Evolutionary conservation across 2,797 vertebrate species (phyloP), one percentile per base, ranked within the genome.

Genomic region (Mormyrops attenuatus): DNA sequence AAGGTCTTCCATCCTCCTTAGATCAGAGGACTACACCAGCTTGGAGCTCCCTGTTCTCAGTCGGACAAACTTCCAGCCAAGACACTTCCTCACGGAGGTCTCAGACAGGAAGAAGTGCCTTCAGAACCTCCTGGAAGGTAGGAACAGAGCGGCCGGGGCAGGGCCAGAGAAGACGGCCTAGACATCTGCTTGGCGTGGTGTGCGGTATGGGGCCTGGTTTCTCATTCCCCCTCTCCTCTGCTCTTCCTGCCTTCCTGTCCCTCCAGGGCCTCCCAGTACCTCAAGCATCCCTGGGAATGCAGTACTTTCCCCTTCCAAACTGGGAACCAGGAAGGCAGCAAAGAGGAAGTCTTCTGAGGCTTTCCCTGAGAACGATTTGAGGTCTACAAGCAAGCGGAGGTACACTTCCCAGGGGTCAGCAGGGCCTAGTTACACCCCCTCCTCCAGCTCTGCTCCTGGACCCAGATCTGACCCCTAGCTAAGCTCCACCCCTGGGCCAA

Each of bases 1-100:
- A 63, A 63, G 60, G 8, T 63, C 22, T 26, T 26, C 2, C 22
- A 99, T 63, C 22, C 60, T 11, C 0, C 60, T 9, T 26, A 60
- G 55, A n/a, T 60, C 5, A 60, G 20, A 60, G 55, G 7, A 7
- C 20, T 60, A 7, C 6, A 60, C 55, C 5, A 60, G 55, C 20
- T n/a, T 1, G 7, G 55, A 60, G 5, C 5, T 60, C 55, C 55
- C 55, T 60, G 20, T 60, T 60, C 57, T 9, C 57, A 2, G 57
- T 60, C n/a, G 0, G 57, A n/a, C 57, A 22, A 22, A 22, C 57
- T 60, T 22, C n/a, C 20, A 60, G n/a, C 55, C n/a, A 8, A 22
- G 20, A 60, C 55, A 63, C 57, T 63, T 63, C 60, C 60, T 63
- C 3, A 0, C 11, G 60, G 60, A 63, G 60, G 22, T 63, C 22